Conservation (phyloP, 2,113 vertebrate genomes). For the Dipodomys ordii region DNA sequence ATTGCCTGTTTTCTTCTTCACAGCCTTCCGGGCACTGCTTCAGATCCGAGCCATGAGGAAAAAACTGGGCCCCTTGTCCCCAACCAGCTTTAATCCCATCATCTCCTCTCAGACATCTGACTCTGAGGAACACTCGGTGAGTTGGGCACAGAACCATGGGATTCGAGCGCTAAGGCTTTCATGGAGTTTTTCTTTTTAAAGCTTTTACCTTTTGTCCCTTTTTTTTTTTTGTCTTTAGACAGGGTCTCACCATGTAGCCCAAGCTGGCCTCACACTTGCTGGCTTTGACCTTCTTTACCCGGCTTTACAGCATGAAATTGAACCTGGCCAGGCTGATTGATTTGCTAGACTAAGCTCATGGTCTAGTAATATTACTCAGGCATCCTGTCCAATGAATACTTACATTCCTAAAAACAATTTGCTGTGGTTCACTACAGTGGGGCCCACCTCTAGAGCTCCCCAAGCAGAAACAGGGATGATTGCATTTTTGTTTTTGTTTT, state of each 20-base stretch:
- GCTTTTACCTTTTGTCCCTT: background rate
- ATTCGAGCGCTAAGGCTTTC: too few relatives aligned
- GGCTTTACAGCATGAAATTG: background rate
- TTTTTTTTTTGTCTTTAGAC: background rate
- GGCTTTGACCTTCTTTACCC: background rate
- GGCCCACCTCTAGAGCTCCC: background rate
- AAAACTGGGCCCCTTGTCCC: constrained; percentile 94
- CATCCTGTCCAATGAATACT: background rate
- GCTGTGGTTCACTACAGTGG: too few relatives aligned
- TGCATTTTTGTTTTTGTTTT: background rate
- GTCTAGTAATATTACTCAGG: background rate
- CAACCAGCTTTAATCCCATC: constrained; percentile 94
- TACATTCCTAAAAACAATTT: background rate
- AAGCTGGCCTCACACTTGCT: background rate
- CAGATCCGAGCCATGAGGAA: constrained; percentile 99
- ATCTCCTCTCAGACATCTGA: constrained; percentile 96
- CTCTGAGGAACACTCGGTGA: constrained; percentile 97
- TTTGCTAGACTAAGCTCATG: background rate
- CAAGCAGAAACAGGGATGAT: background rate
- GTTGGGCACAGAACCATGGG: constrained; percentile 32
- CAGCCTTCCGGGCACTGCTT: constrained; percentile 96
- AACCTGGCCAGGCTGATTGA: background rate
- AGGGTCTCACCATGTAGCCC: background rate
- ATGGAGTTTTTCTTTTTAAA: background rate
- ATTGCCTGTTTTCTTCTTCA: fast-evolving